Percentiles rank a stretch among this genome's conserved stretches.
Conservation (phyloP, 2,113 vertebrate species). For the Heterochromis multidens region DNA sequence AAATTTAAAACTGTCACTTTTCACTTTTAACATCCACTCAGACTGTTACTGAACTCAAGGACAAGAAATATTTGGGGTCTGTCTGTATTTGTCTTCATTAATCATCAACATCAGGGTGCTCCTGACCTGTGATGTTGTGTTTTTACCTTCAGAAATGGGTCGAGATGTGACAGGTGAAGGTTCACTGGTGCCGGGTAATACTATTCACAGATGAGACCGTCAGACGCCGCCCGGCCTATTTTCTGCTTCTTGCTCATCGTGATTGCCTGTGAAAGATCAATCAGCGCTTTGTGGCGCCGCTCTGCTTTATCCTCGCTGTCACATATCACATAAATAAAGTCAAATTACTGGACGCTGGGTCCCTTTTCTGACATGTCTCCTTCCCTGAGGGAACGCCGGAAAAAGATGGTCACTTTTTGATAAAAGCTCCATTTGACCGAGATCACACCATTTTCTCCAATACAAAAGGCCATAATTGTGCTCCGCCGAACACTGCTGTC, state of each 20-base stretch:
- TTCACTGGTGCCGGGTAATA: slow-evolving; percentile 4
- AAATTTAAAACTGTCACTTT: background rate
- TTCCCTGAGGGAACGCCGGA: background rate
- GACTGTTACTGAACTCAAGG: background rate
- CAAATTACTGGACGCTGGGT: slow-evolving; percentile 20
- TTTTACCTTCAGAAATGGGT: background rate
- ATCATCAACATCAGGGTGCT: background rate
- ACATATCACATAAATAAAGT: slow-evolving; percentile 57
- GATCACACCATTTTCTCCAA: background rate
- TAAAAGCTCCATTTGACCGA: slow-evolving; percentile 39
- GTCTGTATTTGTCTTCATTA: background rate
- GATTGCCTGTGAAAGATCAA: slow-evolving; percentile 67
- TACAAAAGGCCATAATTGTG: slow-evolving; percentile 24
- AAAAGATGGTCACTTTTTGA: slow-evolving; percentile 24
- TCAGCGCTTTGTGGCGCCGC: slow-evolving; percentile 8
- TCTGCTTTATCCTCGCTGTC: slow-evolving; percentile 10
- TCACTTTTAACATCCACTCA: background rate
- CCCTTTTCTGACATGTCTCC: background rate
- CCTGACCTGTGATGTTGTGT: background rate
- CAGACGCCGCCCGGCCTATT: slow-evolving; percentile 19
- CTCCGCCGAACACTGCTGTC: background rate
- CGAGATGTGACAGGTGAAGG: background rate
- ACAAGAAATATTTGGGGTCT: background rate
- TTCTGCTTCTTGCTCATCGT: slow-evolving; percentile 52
- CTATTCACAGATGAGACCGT: slow-evolving; percentile 10